Evolutionary conservation across 2,888 invertebrate genomes (phyloP), one percentile per base, ranked within the genome.

Genomic region (Protophormia terraenovae): DNA sequence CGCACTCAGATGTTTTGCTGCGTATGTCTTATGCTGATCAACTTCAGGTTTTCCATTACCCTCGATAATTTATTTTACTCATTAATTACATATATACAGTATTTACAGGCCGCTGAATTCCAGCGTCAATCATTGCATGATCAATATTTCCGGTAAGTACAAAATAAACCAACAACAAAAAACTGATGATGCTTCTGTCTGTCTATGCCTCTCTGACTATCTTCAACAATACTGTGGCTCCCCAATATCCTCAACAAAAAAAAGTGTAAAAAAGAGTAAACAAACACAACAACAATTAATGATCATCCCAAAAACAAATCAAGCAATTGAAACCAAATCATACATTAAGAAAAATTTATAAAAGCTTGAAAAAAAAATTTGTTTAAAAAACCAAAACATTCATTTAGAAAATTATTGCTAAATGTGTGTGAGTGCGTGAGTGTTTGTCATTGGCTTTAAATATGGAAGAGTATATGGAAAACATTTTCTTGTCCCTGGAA

Each of bases 11-110:
- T 88, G 93, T 93, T 76, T 89, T 93, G 89, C 89, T 93, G 89
- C 91, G 93, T 72, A 93, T 93, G 93, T 92, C 92, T 71, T 93
- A 93, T 89, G 93, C 93, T 88, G 93, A 93, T 91, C 93, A 93
- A 88, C 89, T 93, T 89, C 93, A 93, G 92, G 93, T 93, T 91
- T 91, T 88, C 91, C 91, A 88, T 89, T 89, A 89, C 88, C 88
- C 84, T 77, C 84, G 79, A 45, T 89, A 89, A 88, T 88, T 88
- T 88, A 62, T 88, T 89, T 89, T 87, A 90, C 89, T 91, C 89
- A 91, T 92, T 92, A 91, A 92, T 92, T 91, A 91, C 92, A 91
- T 90, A 90, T 89, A 90, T 90, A 91, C 90, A 92, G 93, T 92
- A 92, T 92, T 93, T 93, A 89, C 92, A 93, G 93, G 93, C 93